phyloP scores from a whole-genome alignment of 2,113 vertebrate genomes.

The Entosphenus tridentatus region DNA sequence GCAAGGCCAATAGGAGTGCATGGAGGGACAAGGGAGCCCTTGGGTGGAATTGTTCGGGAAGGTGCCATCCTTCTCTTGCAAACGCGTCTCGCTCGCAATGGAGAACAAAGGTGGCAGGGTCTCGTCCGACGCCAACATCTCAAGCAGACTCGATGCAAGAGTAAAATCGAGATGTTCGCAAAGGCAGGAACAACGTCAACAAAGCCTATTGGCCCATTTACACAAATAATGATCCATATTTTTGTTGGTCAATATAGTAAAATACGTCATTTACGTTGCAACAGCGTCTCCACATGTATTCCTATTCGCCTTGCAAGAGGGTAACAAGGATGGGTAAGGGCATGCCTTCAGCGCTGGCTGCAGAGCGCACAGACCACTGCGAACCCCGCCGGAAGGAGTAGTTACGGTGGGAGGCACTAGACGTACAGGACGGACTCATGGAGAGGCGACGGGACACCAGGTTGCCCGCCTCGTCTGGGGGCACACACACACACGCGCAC shows the following conservation, averaged over 20 bases:
- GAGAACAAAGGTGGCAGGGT: too few species aligned
- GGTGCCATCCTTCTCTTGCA: too few species aligned
- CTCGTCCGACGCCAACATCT: too few species aligned
- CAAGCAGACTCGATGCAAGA: too few species aligned
- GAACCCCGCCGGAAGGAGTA: constrained; percentile 89
- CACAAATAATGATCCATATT: background rate
- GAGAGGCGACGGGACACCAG: constrained; percentile 81
- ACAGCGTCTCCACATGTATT: background rate
- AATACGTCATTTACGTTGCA: background rate
- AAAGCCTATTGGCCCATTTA: too few species aligned
- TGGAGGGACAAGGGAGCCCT: too few species aligned
- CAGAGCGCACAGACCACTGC: constrained; percentile 73
- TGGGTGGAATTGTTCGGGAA: too few species aligned
- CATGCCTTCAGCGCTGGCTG: constrained; percentile 74
- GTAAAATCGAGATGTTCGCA: too few species aligned
- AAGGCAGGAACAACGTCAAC: too few species aligned
- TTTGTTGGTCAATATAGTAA: background rate
- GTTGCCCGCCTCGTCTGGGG: constrained; percentile 96
- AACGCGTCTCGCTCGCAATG: too few species aligned
- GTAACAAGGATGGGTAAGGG: background rate
- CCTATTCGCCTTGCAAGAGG: background rate
- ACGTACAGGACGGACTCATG: constrained; percentile 83
- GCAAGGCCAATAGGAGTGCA: too few species aligned
- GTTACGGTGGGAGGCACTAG: constrained; percentile 93
- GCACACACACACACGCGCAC: constrained; percentile 14